A percentile compares a stretch with the other conserved stretches of the same genome.
Conservation (phyloP, 2,888 invertebrate species). For the Drosophila cognata region DNA sequence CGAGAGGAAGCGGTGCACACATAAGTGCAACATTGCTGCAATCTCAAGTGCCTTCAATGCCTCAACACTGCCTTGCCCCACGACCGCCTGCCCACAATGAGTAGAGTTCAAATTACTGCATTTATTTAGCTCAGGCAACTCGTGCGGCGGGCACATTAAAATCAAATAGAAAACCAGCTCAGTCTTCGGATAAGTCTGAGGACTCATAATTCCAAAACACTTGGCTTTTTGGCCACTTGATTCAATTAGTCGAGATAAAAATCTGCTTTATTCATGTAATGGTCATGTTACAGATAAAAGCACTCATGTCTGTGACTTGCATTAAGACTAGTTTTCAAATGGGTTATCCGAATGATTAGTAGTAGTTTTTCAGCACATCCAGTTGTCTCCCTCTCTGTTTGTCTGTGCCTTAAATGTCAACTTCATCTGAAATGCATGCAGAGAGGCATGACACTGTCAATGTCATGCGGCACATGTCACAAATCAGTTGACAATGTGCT, state of each 20-base stretch:
- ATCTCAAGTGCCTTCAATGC: slow-evolving; percentile 34
- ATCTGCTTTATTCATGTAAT: neutral
- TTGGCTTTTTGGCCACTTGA: neutral
- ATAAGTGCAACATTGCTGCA: slow-evolving; percentile 47
- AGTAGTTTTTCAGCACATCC: slow-evolving; percentile 14
- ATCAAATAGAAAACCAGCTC: slow-evolving; percentile 43
- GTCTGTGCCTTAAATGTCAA: slow-evolving; percentile 23
- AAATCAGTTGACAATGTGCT: slow-evolving; percentile 60
- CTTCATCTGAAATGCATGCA: slow-evolving; percentile 15
- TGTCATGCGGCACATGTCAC: slow-evolving; percentile 50
- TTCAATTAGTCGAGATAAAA: slow-evolving; percentile 11
- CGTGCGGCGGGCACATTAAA: slow-evolving; percentile 41
- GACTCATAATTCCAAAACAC: neutral
- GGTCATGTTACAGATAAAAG: neutral
- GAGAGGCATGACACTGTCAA: slow-evolving; percentile 32
- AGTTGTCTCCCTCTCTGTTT: neutral
- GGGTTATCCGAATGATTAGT: slow-evolving; percentile 21
- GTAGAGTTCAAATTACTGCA: neutral
- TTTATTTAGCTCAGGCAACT: slow-evolving; percentile 26
- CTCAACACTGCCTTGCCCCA: neutral
- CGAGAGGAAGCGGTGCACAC: slow-evolving; percentile 35
- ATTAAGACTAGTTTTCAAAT: slow-evolving; percentile 16
- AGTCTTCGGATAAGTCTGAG: slow-evolving; percentile 7
- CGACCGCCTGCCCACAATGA: neutral
- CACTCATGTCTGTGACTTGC: slow-evolving; percentile 2